Evolutionary conservation across 2,113 vertebrate genomes (phyloP), one percentile per base, ranked within the genome.

Genomic region (Corvus moneduloides): DNA sequence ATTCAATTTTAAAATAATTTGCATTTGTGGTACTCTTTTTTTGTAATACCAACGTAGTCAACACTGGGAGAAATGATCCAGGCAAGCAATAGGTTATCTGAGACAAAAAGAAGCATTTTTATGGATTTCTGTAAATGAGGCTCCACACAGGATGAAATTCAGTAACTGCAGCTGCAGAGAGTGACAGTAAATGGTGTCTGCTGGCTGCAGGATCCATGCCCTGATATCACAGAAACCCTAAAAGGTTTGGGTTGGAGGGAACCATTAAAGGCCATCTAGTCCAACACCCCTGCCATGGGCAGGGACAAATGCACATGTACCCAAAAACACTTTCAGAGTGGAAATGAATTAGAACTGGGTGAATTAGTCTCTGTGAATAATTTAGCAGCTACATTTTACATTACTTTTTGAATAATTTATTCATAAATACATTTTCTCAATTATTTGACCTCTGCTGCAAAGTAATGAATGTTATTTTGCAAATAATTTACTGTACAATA

Each of bases 351-450:
- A 92, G 93, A 84, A 90, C 52, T 58, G 63, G 61, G 61, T 91
- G 91, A 92, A 90, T 96, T 93, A 96, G 86, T 92, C 52, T 89
- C 78, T 90, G 55, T 93, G 92, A 96, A 95, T 93, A 94, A 93
- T 94, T 92, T 90, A 95, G 43, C 77, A 0, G 11, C 66, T 93
- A 77, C 30, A 37, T 95, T 90, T 93, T 92, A 71, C 69, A 92
- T 87, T 91, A 97, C 92, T 93, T 86, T 84, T 88, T 95, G 90
- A 95, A 95, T 93, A 97, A 94, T 87, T 89, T 92, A 92, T 90
- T 77, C 85, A 96, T 76, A 91, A 96, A 97, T 95, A 95, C 24
- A 84, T 94, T 84, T 95, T 74, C 91, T 93, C 88, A 72, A 73
- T 96, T 96, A 89, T 94, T 90, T 96, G 90, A 95, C 90, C 89